Conservation (phyloP, 2,888 invertebrate genomes). For the Cosmopolites sordidus region DNA sequence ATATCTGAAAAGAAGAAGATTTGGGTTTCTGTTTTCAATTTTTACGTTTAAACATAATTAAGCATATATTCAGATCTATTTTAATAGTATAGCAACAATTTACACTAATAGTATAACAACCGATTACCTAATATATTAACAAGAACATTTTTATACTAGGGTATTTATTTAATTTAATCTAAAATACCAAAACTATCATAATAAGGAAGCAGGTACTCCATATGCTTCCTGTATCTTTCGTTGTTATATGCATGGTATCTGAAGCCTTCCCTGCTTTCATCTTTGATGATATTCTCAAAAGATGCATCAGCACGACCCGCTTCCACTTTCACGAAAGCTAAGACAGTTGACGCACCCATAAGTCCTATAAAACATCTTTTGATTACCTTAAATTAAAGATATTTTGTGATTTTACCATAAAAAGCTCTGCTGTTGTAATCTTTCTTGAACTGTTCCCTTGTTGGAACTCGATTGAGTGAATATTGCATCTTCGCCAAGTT, state of each 20-base stretch:
- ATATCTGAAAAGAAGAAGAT: no score
- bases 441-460: conserved; percentile 37
- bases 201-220: conserved; percentile 39
- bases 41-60: no score
- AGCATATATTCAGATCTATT: no score
- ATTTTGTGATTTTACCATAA: conserved; percentile 41
- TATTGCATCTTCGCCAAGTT: conserved; percentile 37
- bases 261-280: conserved; percentile 37
- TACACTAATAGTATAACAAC: no score
- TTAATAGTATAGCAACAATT: no score
- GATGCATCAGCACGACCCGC: conserved; percentile 38
- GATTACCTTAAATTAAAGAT: no score
- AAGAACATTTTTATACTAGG: no score
- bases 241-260: conserved; percentile 41
- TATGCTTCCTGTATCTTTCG: conserved; percentile 37
- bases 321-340: conserved; percentile 41
- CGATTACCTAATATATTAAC: no score
- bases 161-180: no score
- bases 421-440: conserved; percentile 40
- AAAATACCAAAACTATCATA: conserved; percentile 41
- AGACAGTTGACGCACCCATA: conserved; percentile 39
- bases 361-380: no score
- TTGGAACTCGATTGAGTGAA: conserved; percentile 39
- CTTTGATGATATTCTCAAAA: conserved; percentile 39
- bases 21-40: no score